phyloP scores from a whole-genome alignment of 2,888 invertebrate species.

The Acronicta alni region DNA sequence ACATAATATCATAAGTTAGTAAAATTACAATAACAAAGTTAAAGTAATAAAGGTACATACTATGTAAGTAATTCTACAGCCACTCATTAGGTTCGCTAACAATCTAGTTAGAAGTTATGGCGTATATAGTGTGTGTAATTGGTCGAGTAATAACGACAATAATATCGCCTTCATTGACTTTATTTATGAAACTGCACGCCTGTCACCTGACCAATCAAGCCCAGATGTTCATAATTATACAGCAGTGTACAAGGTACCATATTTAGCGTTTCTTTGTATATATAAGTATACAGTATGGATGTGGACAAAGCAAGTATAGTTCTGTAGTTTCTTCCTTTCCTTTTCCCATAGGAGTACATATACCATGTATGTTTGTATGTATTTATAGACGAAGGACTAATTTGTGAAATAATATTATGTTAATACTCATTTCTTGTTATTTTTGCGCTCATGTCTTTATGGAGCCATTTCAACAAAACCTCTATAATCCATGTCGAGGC shows the following conservation, averaged over 20 bases:
- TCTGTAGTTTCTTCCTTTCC: too few species aligned
- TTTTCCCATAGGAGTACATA: too few species aligned
- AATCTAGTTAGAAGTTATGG: conserved; percentile 28
- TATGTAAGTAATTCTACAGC: conserved; percentile 1
- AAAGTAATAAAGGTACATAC: conserved; percentile 16
- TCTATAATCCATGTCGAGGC: background rate
- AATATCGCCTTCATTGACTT: conserved; percentile 39
- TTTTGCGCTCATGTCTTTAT: background rate
- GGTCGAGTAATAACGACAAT: conserved; percentile 26
- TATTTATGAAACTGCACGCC: conserved; percentile 35
- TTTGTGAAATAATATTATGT: background rate
- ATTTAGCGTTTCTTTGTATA: conserved; percentile 4
- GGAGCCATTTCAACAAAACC: background rate
- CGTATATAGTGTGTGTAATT: conserved; percentile 25
- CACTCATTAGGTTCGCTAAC: conserved; percentile 34
- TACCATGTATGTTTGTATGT: too few species aligned
- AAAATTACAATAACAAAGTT: conserved; percentile 41
- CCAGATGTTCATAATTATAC: conserved; percentile 38
- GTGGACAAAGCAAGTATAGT: too few species aligned
- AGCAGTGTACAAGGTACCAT: conserved; percentile 21
- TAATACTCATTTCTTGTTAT: background rate
- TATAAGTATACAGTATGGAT: too few species aligned
- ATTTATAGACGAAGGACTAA: background rate
- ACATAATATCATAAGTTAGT: too few species aligned
- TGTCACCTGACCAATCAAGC: conserved; percentile 40